phyloP scores from a whole-genome alignment of 1,140 invertebrate genomes.

The Solen grandis region DNA sequence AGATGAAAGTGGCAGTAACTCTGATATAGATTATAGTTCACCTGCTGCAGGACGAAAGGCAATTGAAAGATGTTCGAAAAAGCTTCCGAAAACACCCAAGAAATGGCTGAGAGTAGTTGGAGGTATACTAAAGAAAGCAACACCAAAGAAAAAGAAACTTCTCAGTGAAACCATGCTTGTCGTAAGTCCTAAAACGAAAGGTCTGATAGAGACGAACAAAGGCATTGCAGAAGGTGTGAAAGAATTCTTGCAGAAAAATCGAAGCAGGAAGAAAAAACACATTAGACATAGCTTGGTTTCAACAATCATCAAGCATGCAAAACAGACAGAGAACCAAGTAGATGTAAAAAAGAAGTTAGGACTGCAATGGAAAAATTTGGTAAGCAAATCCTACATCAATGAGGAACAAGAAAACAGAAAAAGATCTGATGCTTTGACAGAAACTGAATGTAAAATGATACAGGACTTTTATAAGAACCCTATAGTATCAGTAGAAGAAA shows the following conservation, averaged over 20 bases:
- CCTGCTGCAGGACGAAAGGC: too few relatives aligned
- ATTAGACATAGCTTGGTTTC: constrained; percentile 4
- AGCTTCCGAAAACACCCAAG: constrained; percentile 1
- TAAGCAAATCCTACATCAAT: too few relatives aligned
- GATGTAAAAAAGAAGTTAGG: too few relatives aligned
- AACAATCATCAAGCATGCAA: not conserved
- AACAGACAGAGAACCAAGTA: constrained; percentile 1
- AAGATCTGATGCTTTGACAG: too few relatives aligned
- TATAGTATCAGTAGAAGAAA: not conserved
- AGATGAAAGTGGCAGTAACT: too few relatives aligned
- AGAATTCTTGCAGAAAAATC: too few relatives aligned
- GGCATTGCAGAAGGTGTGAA: not conserved
- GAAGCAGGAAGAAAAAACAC: constrained; percentile 27
- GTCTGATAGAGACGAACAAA: not conserved
- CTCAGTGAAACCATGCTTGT: not conserved
- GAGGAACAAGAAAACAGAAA: too few relatives aligned
- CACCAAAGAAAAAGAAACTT: not conserved
- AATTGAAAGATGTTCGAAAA: too few relatives aligned
- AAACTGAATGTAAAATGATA: constrained; percentile 17
- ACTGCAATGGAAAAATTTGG: too few relatives aligned
- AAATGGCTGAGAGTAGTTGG: constrained; percentile 9
- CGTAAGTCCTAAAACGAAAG: not conserved
- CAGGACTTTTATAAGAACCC: constrained; percentile 3
- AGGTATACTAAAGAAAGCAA: not conserved
- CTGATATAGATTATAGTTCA: too few relatives aligned